These are phyloP conservation scores for Seira musarum DNA, from an alignment of 2,888 invertebrate species.

Conservation along the genomic window DNA sequence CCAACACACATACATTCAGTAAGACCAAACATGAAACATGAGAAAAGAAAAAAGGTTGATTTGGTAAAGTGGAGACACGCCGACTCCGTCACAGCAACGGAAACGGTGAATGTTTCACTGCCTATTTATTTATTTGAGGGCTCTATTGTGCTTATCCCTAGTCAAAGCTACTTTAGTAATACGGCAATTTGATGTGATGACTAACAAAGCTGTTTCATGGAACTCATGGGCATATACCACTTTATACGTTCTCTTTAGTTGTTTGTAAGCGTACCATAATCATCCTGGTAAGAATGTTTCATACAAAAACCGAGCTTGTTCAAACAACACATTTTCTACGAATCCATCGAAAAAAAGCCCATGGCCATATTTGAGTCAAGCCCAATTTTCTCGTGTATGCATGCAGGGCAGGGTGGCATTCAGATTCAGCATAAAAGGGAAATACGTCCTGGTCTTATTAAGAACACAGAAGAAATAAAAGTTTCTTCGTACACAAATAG, in stretches of 20 bases:
- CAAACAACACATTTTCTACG: not conserved
- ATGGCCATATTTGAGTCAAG: not conserved
- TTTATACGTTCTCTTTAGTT: not conserved
- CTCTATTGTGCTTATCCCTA: not conserved
- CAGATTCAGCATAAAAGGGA: too few species aligned
- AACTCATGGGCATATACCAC: not conserved
- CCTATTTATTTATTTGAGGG: too few species aligned
- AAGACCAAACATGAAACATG: too few species aligned
- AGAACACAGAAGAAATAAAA: too few species aligned
- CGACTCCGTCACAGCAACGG: conserved; percentile 20
- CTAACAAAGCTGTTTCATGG: not conserved
- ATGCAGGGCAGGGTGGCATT: too few species aligned
- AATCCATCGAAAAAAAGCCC: not conserved
- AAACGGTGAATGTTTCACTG: too few species aligned
- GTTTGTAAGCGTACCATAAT: too few species aligned
- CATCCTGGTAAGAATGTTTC: too few species aligned
- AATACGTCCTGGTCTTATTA: too few species aligned
- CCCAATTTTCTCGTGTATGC: too few species aligned
- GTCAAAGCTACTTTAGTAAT: not conserved
- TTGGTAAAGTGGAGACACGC: conserved; percentile 37
- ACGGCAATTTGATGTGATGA: not conserved
- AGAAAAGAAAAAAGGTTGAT: conserved; percentile 6
- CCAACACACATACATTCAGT: too few species aligned
- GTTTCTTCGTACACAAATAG: too few species aligned
- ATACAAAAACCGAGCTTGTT: not conserved